Evolutionary conservation across 2,888 invertebrate genomes (phyloP).

Genomic region (Acanthosepion esculentum): DNA sequence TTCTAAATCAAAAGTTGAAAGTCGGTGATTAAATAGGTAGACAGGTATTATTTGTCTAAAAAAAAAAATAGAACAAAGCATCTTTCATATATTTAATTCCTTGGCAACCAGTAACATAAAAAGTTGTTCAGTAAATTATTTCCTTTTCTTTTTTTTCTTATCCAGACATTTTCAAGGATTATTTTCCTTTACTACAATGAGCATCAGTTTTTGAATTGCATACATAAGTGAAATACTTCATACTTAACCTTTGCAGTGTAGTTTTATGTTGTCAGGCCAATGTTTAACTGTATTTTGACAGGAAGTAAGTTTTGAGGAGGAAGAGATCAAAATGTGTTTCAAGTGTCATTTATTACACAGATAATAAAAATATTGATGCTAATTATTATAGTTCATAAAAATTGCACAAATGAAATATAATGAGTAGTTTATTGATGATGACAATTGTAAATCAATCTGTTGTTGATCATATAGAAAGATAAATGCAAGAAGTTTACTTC

Average conservation of each 20-base stretch:
- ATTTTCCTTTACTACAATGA: not conserved
- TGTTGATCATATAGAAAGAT: too few relatives aligned
- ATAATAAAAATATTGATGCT: too few relatives aligned
- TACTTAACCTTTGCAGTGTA: not conserved
- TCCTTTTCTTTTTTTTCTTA: not conserved
- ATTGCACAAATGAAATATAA: too few relatives aligned
- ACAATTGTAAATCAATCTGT: too few relatives aligned
- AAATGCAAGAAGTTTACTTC: too few relatives aligned
- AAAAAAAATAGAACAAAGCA: not conserved
- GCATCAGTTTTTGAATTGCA: not conserved
- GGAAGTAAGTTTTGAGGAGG: not conserved
- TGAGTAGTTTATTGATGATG: too few relatives aligned
- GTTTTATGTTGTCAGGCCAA: not conserved
- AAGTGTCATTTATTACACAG: too few relatives aligned
- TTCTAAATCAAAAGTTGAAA: not conserved
- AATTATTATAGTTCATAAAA: too few relatives aligned
- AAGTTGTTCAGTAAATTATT: not conserved
- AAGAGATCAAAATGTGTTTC: too few relatives aligned
- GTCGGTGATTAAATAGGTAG: not conserved
- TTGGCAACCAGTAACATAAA: not conserved
- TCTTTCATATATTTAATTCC: not conserved
- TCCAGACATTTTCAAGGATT: slow-evolving; percentile 12
- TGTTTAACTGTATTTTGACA: not conserved
- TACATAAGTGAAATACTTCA: not conserved
- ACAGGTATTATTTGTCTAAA: not conserved